phyloP scores from a whole-genome alignment of 2,888 invertebrate genomes.

The Dryobotodes eremita region DNA sequence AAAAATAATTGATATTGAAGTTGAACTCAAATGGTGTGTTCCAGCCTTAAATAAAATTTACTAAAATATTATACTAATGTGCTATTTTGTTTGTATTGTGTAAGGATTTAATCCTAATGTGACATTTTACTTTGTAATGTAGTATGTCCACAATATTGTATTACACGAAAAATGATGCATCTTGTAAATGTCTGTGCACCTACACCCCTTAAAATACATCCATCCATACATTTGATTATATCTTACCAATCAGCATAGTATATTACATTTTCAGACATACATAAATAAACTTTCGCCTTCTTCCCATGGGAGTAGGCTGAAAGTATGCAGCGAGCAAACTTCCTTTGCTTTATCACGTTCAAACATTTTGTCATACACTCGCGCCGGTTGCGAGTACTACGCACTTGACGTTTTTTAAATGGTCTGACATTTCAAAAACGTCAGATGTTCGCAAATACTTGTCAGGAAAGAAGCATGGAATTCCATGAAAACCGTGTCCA shows the following conservation, averaged over 20 bases:
- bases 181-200: background rate
- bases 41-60: conserved; percentile 14
- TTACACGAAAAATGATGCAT: background rate
- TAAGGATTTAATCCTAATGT: conserved; percentile 33
- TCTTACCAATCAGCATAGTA: conserved; percentile 39
- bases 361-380: conserved; percentile 3
- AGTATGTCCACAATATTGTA: too few relatives aligned
- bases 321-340: conserved; percentile 10
- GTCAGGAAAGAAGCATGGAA: background rate
- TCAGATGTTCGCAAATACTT: background rate
- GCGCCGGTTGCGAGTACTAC: background rate
- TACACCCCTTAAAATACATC: conserved; percentile 10
- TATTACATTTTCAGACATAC: conserved; percentile 15
- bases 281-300: background rate
- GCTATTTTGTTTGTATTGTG: background rate
- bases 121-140: background rate
- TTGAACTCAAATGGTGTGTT: background rate
- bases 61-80: conserved; percentile 7
- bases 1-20: conserved; percentile 6
- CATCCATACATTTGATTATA: conserved; percentile 23
- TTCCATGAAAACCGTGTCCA: conserved; percentile 7
- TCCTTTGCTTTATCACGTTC: background rate
- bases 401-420: background rate
- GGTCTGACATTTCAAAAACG: background rate
- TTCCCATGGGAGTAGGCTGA: background rate